phyloP scores from a whole-genome alignment of 2,113 vertebrate species.

The Pituophis catenifer region DNA sequence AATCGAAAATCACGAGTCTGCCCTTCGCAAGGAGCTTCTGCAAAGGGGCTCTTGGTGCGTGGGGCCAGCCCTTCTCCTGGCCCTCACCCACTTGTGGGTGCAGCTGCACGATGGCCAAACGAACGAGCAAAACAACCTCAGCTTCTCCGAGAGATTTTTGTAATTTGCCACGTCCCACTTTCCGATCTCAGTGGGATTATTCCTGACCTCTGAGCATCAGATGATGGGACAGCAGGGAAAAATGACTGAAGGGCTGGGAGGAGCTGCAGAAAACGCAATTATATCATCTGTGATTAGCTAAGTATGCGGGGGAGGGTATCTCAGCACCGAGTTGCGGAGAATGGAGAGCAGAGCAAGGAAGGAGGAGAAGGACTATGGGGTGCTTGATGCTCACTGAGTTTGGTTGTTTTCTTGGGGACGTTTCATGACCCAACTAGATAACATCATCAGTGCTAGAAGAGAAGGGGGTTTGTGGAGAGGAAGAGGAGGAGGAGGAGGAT shows the following conservation, averaged over 20 bases:
- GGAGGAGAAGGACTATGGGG: rapidly evolving
- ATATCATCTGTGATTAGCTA: not conserved
- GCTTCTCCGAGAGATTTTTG: not conserved
- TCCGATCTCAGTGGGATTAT: not conserved
- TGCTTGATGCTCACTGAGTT: too few relatives aligned
- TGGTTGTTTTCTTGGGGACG: too few relatives aligned
- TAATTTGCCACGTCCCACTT: not conserved
- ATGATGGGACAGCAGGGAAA: not conserved
- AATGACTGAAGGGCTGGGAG: too few relatives aligned
- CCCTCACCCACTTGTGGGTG: not conserved
- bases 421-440: too few relatives aligned
- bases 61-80: not conserved
- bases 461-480: too few relatives aligned
- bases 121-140: not conserved
- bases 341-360: too few relatives aligned
- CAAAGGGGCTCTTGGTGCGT: not conserved
- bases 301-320: too few relatives aligned
- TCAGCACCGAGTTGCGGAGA: not conserved
- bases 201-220: not conserved
- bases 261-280: not conserved
- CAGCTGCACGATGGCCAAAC: not conserved
- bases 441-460: too few relatives aligned
- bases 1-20: rapidly evolving
- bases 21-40: not conserved
- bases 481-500: too few relatives aligned